These are phyloP conservation scores for Idaea dimidiata DNA, from an alignment of 2,888 invertebrate genomes.

Conservation along the genomic window DNA sequence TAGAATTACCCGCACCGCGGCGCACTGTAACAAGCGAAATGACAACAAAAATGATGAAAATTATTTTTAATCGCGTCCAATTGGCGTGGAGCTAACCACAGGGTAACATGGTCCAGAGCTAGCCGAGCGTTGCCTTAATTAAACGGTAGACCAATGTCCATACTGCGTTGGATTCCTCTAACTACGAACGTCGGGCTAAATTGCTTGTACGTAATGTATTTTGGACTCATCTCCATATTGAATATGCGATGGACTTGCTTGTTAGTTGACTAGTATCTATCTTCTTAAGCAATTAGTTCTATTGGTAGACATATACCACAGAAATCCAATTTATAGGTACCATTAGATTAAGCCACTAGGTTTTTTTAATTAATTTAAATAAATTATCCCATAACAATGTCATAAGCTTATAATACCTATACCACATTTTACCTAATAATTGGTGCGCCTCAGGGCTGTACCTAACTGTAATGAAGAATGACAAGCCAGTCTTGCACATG, in stretches of 20 bases:
- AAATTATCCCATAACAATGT: too few relatives aligned
- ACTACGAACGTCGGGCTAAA: constrained; percentile 6
- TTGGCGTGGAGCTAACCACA: constrained; percentile 62
- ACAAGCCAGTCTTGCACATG: too few relatives aligned
- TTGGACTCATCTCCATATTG: constrained; percentile 1
- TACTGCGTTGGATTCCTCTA: constrained; percentile 16
- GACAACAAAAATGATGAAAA: constrained; percentile 79
- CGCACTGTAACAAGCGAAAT: constrained; percentile 64
- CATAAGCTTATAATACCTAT: too few relatives aligned
- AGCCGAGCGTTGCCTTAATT: constrained; percentile 73
- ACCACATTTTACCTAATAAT: too few relatives aligned
- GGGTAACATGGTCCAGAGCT: constrained; percentile 52
- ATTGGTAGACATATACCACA: background rate
- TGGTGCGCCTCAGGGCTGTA: too few relatives aligned
- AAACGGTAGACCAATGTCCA: constrained; percentile 57
- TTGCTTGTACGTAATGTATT: background rate
- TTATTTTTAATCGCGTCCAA: constrained; percentile 78
- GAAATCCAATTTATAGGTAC: background rate
- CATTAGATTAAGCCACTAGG: too few relatives aligned
- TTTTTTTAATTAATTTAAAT: too few relatives aligned
- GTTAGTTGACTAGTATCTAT: constrained; percentile 7
- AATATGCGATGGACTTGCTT: constrained; percentile 29
- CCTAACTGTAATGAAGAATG: too few relatives aligned
- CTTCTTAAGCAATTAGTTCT: background rate
- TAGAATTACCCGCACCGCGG: constrained; percentile 69